Evolutionary conservation across 2,888 invertebrate species (phyloP).

Genomic region (Cybosia mesomella): DNA sequence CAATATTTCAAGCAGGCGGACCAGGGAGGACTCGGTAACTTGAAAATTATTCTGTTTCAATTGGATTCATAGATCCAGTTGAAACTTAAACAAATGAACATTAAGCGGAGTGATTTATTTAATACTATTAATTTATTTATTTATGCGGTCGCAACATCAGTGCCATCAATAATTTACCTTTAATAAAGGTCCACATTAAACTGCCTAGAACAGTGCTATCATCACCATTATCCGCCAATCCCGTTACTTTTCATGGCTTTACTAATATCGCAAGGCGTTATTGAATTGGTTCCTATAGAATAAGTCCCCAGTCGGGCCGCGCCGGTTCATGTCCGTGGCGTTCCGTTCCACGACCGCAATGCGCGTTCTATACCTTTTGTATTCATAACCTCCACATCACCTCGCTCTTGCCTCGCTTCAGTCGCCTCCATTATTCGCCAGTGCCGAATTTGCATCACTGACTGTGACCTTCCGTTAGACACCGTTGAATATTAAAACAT

Average conservation of each 20-base stretch:
- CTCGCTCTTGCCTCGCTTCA: constrained; percentile 60
- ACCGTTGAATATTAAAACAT: constrained; percentile 18
- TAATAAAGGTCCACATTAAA: background rate
- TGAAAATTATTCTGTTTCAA: background rate
- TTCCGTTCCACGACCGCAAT: constrained; percentile 77
- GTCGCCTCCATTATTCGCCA: constrained; percentile 56
- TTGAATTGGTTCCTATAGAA: constrained; percentile 52
- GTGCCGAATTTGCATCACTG: constrained; percentile 65
- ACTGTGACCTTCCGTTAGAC: constrained; percentile 58
- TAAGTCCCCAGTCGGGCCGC: constrained; percentile 58
- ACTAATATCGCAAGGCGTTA: constrained; percentile 8
- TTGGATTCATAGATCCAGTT: too few species aligned
- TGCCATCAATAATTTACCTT: background rate
- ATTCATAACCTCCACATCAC: constrained; percentile 77
- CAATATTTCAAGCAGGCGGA: too few species aligned
- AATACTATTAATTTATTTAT: background rate
- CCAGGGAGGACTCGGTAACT: background rate
- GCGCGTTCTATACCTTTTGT: constrained; percentile 72
- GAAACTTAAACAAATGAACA: background rate
- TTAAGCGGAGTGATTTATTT: too few species aligned
- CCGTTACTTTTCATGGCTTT: constrained; percentile 16
- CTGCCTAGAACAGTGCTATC: background rate
- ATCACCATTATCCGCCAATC: background rate
- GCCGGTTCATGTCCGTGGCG: constrained; percentile 64
- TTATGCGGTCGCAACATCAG: constrained; percentile 4